Evolutionary conservation across 2,888 invertebrate species (phyloP).

Genomic region (Penaeus monodon): DNA sequence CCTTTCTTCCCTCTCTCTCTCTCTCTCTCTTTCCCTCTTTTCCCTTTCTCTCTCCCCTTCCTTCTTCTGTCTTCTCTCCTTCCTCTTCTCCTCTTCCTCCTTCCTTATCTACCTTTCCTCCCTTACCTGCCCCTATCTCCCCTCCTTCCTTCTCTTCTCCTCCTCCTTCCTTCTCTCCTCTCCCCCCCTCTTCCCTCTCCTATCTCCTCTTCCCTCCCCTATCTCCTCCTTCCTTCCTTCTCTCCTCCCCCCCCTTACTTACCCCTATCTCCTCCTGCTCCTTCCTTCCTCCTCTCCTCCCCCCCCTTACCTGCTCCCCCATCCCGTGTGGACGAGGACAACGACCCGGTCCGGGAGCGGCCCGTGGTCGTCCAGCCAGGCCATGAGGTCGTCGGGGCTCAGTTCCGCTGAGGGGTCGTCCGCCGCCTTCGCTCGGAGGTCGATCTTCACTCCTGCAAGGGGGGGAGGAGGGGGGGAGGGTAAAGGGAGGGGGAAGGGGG

Average conservation of each 20-base stretch:
- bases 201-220: background rate
- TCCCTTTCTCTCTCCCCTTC: no score
- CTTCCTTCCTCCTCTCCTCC: background rate
- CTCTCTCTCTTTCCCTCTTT: no score
- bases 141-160: no score
- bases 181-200: background rate
- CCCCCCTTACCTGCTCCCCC: constrained; percentile 30
- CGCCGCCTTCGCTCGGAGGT: constrained; percentile 42
- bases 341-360: constrained; percentile 70
- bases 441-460: constrained; percentile 48
- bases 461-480: no score
- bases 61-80: no score
- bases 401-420: constrained; percentile 65
- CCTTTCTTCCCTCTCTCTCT: no score
- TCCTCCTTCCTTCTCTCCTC: background rate
- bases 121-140: accelerated
- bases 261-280: background rate
- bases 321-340: constrained; percentile 59
- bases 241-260: background rate
- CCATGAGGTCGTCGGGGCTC: constrained; percentile 68
- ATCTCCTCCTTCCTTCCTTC: background rate
- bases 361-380: constrained; percentile 71
- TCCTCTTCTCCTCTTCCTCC: no score
- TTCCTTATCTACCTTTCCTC: no score
- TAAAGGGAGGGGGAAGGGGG: no score